Base-by-base conservation (phyloP, 2,113 vertebrate species). In the Larimichthys polyactis region DNA sequence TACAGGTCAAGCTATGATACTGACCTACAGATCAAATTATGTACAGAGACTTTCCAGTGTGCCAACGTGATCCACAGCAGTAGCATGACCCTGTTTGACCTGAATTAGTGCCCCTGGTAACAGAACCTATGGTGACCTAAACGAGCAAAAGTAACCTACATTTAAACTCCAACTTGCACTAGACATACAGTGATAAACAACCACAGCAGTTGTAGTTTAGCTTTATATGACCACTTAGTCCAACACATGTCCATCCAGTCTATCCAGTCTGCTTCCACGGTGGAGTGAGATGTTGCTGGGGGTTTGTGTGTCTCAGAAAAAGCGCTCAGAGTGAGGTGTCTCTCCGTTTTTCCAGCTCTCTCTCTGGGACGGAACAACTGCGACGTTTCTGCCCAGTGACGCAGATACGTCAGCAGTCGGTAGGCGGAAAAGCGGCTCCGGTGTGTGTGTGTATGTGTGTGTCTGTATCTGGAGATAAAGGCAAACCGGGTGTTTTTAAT, bases 381-480 rank as follows among this genome's bases (percentile, higher is more conserved):
- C 75, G 81, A 82, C 92, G 91, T 73, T 29, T 49, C 66, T 78
- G 36, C 46, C 46, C 78, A 43, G 87, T 92, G 92, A 90, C 90
- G 90, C 75, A 55, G 24, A 20, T 64, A 91, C 91, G 91, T 93
- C 89, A 91, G 44, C 78, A 49, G 71, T 87, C 75, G 87, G 89
- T 82, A 88, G 91, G 92, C 88, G 93, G 89, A 92, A 90, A 92
- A 87, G 90, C 93, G 89, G 89, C 67, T 72, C 3, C 67, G 72
- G 90, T 87, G 73, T 83, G 76, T 82, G 89, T 87, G 69, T 83
- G 76, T 36, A 89, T 36, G 90, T 87, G 73, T 83, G 76, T 81
- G 68, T 72, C 44, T 80, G 75, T 80, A 14, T 29, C 54, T 78
- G 46, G 22, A 54, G 29, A 82, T 59, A 84, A 78, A 87, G 58